Percentiles rank a stretch among this genome's conserved stretches.
Evolutionary conservation across 2,113 vertebrate genomes (phyloP).

Genomic region (Nibea albiflora): DNA sequence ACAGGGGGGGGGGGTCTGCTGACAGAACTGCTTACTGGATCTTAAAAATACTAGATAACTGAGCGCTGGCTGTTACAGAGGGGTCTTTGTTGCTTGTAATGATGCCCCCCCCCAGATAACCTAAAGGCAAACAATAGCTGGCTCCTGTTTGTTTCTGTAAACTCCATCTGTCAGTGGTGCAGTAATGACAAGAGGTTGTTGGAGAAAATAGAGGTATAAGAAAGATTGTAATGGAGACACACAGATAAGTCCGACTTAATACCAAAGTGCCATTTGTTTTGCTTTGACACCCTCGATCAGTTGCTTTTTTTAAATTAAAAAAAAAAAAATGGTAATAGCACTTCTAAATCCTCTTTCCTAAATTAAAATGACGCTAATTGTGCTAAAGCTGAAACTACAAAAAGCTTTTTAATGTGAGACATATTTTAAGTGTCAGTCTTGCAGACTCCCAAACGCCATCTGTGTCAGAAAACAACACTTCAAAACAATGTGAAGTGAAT

Average conservation of each 20-base stretch:
- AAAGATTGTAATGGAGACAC: background rate
- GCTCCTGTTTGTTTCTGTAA: background rate
- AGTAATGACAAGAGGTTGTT: background rate
- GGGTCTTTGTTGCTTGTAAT: background rate
- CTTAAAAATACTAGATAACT: background rate
- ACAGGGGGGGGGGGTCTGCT: background rate
- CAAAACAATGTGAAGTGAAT: constrained; percentile 13
- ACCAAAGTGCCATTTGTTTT: background rate
- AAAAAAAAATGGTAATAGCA: background rate
- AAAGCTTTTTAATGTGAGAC: constrained; percentile 29
- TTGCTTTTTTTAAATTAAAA: background rate
- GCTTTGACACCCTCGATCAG: too few species aligned
- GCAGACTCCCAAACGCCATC: constrained; percentile 37
- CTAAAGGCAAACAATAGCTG: background rate
- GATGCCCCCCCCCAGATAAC: background rate
- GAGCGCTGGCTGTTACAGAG: background rate
- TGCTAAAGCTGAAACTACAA: background rate
- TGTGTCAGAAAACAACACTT: constrained; percentile 6
- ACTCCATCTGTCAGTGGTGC: background rate
- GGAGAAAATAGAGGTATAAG: background rate
- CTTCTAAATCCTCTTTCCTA: background rate
- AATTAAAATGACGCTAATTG: background rate
- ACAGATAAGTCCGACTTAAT: background rate
- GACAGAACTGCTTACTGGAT: background rate
- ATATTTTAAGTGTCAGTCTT: constrained; percentile 13